Conservation (phyloP, 1,140 invertebrate genomes). For the Scylla paramamosain region DNA sequence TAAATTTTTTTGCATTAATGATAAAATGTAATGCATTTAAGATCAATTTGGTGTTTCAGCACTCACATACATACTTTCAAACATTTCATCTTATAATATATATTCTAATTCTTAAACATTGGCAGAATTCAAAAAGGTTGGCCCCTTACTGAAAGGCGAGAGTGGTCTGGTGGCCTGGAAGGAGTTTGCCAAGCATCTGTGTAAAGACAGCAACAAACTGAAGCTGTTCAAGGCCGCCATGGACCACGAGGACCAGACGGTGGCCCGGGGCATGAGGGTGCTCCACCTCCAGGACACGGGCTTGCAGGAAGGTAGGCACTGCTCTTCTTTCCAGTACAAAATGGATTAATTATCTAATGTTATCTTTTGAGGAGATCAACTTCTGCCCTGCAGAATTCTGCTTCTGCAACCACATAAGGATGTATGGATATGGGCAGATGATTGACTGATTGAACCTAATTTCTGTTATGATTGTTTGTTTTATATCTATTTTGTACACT, state of each 20-base stretch:
- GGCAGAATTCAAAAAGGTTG: conserved; percentile 53
- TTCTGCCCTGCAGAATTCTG: too few species aligned
- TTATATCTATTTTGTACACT: too few species aligned
- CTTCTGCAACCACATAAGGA: too few species aligned
- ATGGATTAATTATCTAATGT: neutral
- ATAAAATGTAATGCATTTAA: too few species aligned
- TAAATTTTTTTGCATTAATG: too few species aligned
- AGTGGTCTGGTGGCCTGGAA: conserved; percentile 40
- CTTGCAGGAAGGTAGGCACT: conserved; percentile 21
- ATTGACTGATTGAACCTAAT: too few species aligned
- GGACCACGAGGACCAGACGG: neutral
- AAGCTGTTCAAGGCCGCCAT: conserved; percentile 16
- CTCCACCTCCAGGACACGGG: conserved; percentile 9
- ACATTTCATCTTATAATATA: neutral
- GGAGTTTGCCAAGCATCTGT: conserved; percentile 12
- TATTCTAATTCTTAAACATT: neutral
- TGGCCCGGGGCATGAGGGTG: conserved; percentile 34
- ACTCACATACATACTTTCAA: too few species aligned
- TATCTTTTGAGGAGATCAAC: neutral
- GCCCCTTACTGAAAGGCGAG: neutral
- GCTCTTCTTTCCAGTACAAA: neutral
- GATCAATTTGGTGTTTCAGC: too few species aligned
- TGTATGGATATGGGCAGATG: too few species aligned
- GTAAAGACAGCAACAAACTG: neutral
- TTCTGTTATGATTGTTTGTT: too few species aligned